These are phyloP conservation scores for Alethe diademata DNA, from an alignment of 2,113 vertebrate species.

Conservation along the genomic window DNA sequence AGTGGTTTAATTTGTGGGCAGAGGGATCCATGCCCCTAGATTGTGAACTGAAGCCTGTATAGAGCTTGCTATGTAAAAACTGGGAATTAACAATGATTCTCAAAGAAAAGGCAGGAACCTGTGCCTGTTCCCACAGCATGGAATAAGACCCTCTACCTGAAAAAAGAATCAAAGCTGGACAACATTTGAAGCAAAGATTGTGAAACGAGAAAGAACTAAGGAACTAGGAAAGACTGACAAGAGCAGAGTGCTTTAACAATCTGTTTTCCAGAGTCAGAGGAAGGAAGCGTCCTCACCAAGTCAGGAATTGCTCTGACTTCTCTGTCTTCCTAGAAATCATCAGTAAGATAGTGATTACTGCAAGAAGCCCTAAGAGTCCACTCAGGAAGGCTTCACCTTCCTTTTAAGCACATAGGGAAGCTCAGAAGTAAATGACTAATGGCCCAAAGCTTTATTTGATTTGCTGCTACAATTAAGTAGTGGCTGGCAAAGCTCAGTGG, in stretches of 20 bases:
- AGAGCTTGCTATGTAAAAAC: background rate
- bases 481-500: background rate
- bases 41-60: background rate
- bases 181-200: background rate
- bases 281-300: background rate
- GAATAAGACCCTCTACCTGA: background rate
- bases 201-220: background rate
- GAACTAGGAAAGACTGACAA: background rate
- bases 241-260: background rate
- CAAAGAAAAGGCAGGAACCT: background rate
- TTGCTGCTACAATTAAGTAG: background rate
- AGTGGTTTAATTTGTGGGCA: background rate
- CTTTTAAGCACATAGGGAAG: slow-evolving; percentile 7
- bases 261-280: background rate
- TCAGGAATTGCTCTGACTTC: background rate
- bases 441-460: slow-evolving; percentile 16
- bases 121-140: background rate
- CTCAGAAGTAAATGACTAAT: slow-evolving; percentile 42
- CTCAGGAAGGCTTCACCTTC: background rate
- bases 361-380: background rate
- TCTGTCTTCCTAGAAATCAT: background rate
- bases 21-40: background rate
- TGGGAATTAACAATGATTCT: background rate
- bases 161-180: background rate
- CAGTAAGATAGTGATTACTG: background rate